Evolutionary conservation across 2,888 invertebrate species (phyloP).

Genomic region (Drosophila neonasuta): DNA sequence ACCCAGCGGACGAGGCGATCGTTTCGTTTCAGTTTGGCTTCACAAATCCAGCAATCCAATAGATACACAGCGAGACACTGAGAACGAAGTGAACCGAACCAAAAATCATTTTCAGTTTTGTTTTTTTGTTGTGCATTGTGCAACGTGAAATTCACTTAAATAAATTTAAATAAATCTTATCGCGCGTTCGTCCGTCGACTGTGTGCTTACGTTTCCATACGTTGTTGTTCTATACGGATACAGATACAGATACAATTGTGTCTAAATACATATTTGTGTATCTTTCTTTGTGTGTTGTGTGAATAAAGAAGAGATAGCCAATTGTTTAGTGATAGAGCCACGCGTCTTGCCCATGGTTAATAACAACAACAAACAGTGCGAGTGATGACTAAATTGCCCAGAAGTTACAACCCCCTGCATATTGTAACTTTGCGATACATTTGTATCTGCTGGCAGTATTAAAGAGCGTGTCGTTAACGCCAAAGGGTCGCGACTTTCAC

Average conservation of each 20-base stretch:
- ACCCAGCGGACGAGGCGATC: constrained; percentile 74
- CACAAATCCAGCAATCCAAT: constrained; percentile 79
- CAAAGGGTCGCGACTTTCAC: constrained; percentile 78
- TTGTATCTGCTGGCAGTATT: constrained; percentile 59
- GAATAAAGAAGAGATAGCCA: constrained; percentile 23
- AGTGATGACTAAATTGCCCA: constrained; percentile 60
- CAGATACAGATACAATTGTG: background rate
- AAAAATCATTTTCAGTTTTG: constrained; percentile 57
- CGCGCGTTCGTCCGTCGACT: constrained; percentile 8
- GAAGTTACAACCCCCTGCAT: constrained; percentile 12
- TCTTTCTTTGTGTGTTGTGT: constrained; percentile 9
- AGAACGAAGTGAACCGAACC: constrained; percentile 19
- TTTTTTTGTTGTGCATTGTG: constrained; percentile 58
- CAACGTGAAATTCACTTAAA: constrained; percentile 48
- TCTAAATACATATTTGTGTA: constrained; percentile 11
- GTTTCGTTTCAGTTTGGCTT: constrained; percentile 81
- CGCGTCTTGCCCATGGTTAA: constrained; percentile 20
- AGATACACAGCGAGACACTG: constrained; percentile 75
- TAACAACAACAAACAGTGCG: constrained; percentile 38
- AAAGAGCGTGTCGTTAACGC: constrained; percentile 26
- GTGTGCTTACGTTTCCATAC: too few species aligned
- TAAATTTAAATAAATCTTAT: constrained; percentile 59
- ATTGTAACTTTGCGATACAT: constrained; percentile 54
- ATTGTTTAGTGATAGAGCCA: constrained; percentile 35
- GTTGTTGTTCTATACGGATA: too few species aligned